Conservation (phyloP, 2,113 vertebrate species). For the Cairina moschata region DNA sequence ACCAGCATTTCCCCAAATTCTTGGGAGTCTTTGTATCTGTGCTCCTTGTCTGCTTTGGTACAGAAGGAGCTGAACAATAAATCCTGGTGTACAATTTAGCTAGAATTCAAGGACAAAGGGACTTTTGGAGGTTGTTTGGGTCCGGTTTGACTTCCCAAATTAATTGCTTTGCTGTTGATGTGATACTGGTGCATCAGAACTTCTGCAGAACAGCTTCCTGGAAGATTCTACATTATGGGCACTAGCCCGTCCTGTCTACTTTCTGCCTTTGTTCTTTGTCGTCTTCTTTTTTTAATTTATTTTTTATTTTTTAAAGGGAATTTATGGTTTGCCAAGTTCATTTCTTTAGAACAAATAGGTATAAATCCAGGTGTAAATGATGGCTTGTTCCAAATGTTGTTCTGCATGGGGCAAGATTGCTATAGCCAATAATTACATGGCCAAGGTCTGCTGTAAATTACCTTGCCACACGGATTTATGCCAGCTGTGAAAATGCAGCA, state of each 20-base stretch:
- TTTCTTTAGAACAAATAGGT: conserved; percentile 73
- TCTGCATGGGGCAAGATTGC: conserved; percentile 67
- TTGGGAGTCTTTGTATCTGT: not conserved
- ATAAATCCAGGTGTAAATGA: conserved; percentile 76
- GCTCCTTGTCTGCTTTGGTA: not conserved
- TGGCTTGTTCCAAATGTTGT: conserved; percentile 58
- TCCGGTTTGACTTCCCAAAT: not conserved
- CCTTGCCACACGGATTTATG: conserved; percentile 60
- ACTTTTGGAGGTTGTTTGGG: not conserved
- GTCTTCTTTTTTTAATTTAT: not conserved
- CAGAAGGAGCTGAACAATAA: not conserved
- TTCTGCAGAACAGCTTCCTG: not conserved
- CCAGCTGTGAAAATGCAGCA: conserved; percentile 30
- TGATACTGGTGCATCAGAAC: not conserved
- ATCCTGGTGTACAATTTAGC: not conserved
- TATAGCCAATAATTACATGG: conserved; percentile 65
- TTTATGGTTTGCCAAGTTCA: conserved; percentile 72
- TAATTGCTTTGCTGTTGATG: not conserved
- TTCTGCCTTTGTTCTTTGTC: conserved; percentile 41
- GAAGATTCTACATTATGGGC: not conserved
- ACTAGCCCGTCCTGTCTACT: conserved; percentile 8
- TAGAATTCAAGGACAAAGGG: not conserved
- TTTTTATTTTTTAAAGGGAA: conserved; percentile 26
- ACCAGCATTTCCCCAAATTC: not conserved
- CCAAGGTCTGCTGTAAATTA: conserved; percentile 75